phyloP scores from a whole-genome alignment of 2,113 vertebrate genomes.

The Pica pica region DNA sequence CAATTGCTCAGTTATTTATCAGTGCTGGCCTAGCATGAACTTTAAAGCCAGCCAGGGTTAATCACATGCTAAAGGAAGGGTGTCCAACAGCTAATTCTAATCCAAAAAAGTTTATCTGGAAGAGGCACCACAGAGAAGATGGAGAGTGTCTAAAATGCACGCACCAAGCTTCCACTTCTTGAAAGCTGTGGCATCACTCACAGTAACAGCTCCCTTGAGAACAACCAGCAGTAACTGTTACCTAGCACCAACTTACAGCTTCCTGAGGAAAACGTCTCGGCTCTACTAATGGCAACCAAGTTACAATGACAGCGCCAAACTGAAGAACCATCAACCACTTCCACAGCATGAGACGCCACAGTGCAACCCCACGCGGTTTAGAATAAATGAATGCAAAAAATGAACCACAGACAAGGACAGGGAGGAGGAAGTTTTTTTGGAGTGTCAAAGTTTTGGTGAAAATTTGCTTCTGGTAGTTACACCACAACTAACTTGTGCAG shows the following conservation, averaged over 20 bases:
- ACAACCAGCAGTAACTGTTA: background rate
- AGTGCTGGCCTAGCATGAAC: background rate
- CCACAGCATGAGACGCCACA: background rate
- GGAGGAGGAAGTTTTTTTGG: background rate
- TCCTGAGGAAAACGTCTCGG: background rate
- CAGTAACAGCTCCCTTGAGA: background rate
- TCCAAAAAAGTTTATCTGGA: background rate
- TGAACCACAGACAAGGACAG: rapidly evolving
- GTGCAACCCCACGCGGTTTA: background rate
- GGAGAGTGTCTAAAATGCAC: background rate
- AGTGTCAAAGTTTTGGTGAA: background rate
- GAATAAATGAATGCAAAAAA: background rate
- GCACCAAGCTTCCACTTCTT: background rate
- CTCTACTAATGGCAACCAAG: background rate
- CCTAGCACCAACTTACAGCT: background rate
- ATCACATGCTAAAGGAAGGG: background rate
- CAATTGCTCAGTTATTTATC: conserved; percentile 11
- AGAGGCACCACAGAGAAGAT: background rate
- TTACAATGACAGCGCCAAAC: background rate
- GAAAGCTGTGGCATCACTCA: background rate
- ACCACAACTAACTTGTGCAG: background rate
- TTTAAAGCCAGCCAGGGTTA: conserved; percentile 2
- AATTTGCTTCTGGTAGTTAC: background rate
- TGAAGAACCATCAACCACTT: background rate
- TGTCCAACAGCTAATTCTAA: background rate